These are phyloP conservation scores for Mormyrops boulengeri DNA, from an alignment of 2,797 vertebrate genomes.

Conservation along the genomic window DNA sequence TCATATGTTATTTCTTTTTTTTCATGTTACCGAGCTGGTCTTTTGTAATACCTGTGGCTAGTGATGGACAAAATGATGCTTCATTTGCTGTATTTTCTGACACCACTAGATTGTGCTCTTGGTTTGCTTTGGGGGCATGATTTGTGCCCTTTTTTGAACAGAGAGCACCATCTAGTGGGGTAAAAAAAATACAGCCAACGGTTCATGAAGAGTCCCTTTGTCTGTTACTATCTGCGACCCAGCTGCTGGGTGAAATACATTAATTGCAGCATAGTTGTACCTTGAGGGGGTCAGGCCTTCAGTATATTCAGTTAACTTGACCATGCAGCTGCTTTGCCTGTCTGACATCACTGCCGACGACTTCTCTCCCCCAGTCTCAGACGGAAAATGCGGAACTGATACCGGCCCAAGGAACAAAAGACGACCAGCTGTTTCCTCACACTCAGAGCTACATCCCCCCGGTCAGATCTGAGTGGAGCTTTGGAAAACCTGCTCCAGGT, in stretches of 20 bases:
- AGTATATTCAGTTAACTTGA: not conserved
- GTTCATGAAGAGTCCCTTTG: not conserved
- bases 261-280: not conserved
- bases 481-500: conserved; percentile 14
- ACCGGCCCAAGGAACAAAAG: not conserved
- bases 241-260: not conserved
- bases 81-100: no score
- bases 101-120: not conserved
- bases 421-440: not conserved
- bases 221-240: not conserved
- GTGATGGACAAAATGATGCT: no score
- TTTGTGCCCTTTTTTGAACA: not conserved
- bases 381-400: not conserved
- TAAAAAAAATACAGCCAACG: not conserved
- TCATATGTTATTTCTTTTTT: not conserved
- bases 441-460: not conserved
- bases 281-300: not conserved
- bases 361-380: conserved; percentile 19
- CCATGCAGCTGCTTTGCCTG: not conserved
- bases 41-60: not conserved
- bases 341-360: not conserved
- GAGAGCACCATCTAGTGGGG: not conserved
- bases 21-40: not conserved
- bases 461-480: not conserved
- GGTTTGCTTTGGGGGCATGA: not conserved